A percentile compares a stretch with the other conserved stretches of the same genome.
Evolutionary conservation across 2,797 vertebrate genomes (phyloP).

Genomic region (Oophaga sylvatica): DNA sequence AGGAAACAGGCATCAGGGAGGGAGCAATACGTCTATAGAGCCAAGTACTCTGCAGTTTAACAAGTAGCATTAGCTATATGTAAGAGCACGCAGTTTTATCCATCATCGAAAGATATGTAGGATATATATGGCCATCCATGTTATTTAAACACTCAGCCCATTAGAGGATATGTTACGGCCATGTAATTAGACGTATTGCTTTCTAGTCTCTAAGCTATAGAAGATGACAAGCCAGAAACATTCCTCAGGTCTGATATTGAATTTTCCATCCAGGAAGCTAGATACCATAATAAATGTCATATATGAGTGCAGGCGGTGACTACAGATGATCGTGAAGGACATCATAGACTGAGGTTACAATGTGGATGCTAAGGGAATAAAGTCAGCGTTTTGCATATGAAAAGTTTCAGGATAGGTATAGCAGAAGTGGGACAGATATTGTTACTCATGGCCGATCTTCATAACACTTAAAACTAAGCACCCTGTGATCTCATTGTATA

Average conservation of each 20-base stretch:
- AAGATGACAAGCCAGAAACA: neutral
- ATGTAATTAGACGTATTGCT: neutral
- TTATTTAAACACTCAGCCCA: neutral
- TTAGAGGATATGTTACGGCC: neutral
- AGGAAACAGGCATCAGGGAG: neutral
- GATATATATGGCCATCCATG: neutral
- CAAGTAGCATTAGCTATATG: neutral
- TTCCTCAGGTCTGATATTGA: neutral
- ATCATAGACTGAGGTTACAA: neutral
- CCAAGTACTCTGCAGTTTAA: slow-evolving; percentile 12
- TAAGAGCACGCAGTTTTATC: neutral
- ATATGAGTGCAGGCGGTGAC: neutral
- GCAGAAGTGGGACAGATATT: neutral
- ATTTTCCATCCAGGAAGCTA: neutral
- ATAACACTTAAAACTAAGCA: neutral
- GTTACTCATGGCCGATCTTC: neutral
- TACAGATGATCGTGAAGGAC: neutral
- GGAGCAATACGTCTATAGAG: neutral
- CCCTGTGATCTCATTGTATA: neutral
- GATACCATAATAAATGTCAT: neutral
- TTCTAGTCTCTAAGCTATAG: neutral
- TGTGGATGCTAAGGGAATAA: neutral
- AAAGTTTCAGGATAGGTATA: slow-evolving; percentile 18
- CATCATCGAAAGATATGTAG: neutral
- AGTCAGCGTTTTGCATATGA: neutral